Evolutionary conservation across 2,888 invertebrate genomes (phyloP), one percentile per base, ranked within the genome.

Genomic region (Macrosoma leucophasiata): DNA sequence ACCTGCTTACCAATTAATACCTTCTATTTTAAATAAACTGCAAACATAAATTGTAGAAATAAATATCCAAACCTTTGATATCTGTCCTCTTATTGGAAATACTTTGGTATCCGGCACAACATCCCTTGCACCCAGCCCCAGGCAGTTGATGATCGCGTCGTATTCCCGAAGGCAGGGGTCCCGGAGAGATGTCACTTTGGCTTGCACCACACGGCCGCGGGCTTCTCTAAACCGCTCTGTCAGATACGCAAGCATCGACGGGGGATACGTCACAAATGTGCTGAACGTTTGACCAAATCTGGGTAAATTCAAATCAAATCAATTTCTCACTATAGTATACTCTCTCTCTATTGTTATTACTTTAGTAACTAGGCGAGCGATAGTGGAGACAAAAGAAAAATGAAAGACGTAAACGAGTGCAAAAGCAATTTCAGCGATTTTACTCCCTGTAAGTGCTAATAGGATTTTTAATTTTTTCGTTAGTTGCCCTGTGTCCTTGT

Each of bases 61-160:
- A 2, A 13, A 4, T 13, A 10, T 23, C 35, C 55, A 62, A 66
- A 89, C 91, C 62, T 87, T 86, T 1, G 84, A 61, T 18, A 95
- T 86, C 74, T 95, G 95, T 4, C 95, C 95, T 45, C 95, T 85
- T 26, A 93, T 87, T 1, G 95, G 87, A 33, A 72, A 71, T 27
- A 93, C 76, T 18, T 62, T 58, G 0, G 64, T 47, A 75, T 95
- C 95, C 1, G 84, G 77, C 1, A 89, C 84, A 0, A 95, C 62
- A 5, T 77, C 44, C 45, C 79, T 77, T 0, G 94, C 88, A 1
- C 88, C 89, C 1, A 95, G 56, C 2, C 93, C 95, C 1, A 89
- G 85, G 50, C 95, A 95, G 63, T 95, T 95, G 23, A 95, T 85
- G n/a, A 95, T 76, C 1, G 92, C 79, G 58, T 93, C 90, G 52